Conservation (phyloP, 2,113 vertebrate species). For the Colinus virginianus region DNA sequence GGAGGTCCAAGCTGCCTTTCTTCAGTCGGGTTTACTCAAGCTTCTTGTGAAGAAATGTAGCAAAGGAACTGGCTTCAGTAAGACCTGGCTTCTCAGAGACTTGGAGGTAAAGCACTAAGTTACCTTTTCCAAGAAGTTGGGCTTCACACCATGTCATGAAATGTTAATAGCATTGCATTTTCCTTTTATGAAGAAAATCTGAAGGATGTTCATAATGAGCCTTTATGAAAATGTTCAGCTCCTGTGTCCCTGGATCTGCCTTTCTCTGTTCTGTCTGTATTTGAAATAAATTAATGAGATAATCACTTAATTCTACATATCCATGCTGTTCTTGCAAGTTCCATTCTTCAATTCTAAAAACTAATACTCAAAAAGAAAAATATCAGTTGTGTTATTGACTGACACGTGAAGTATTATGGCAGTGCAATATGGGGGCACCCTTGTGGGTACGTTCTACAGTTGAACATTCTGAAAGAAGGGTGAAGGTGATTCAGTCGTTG, state of each 20-base stretch:
- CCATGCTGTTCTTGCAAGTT: not conserved
- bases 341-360: not conserved
- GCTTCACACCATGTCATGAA: not conserved
- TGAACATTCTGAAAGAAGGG: not conserved
- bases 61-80: slow-evolving; percentile 97
- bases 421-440: not conserved
- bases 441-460: not conserved
- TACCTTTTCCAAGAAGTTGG: not conserved
- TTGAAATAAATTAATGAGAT: not conserved
- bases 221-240: not conserved
- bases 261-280: not conserved
- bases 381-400: not conserved
- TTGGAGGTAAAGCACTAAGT: slow-evolving; percentile 82
- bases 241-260: not conserved
- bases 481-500: not conserved
- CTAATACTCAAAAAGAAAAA: not conserved
- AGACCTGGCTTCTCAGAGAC: slow-evolving; percentile 96
- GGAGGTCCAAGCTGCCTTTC: slow-evolving; percentile 87
- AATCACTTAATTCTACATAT: not conserved
- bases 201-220: not conserved
- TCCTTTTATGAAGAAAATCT: not conserved
- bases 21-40: slow-evolving; percentile 89
- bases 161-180: not conserved
- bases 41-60: slow-evolving; percentile 96
- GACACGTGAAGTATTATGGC: not conserved